Base-by-base conservation (phyloP, 2,797 vertebrate genomes). In the Aphelocoma californica region DNA sequence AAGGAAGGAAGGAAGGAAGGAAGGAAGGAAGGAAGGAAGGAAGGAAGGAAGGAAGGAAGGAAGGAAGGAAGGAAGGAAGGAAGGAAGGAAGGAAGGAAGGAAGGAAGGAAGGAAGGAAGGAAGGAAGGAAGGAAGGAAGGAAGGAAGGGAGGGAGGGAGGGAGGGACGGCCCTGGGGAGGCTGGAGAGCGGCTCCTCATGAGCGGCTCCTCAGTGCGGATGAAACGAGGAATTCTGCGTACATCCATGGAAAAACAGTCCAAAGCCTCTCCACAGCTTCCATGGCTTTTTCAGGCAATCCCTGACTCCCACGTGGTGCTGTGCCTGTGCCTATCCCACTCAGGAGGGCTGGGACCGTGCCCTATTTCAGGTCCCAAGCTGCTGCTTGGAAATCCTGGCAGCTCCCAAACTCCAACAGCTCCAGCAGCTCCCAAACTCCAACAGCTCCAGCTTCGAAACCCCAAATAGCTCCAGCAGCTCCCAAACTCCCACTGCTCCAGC, bases 171-270 rank as follows among this genome's bases (percentile, higher is more conserved):
- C 40, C 40, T 40, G 40, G 17, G 26, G 67, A 71, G 32, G 40
- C 40, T 12, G 54, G 16, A 48, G n/a, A 48, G 44, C 1, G 2
- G 28, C 44, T 74, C 38, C 38, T 38, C 38, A 38, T 34, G n/a
- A 48, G 44, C 1, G 1, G 28, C 44, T 74, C 38, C 38, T 38
- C 38, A 38, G n/a, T 15, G 28, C 1, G 7, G 31, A 38, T 60
- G 16, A 19, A 31, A 20, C 1, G 21, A 26, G 21, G 34, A 60
- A 48, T 74, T 60, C 56, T 1, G 0, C 2, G 4, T 38, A 17
- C 12, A 38, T 47, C n/a, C 56, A 48, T 25, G 28, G 44, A 20
- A 20, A 26, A 56, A 12, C 4, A 25, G 21, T 25, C 34, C 56
- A 38, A 48, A 38, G 44, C 56, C 44, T 60, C 21, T 74, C 12